Evolutionary conservation across 1,140 invertebrate species (phyloP).

Genomic region (Ips typographus): DNA sequence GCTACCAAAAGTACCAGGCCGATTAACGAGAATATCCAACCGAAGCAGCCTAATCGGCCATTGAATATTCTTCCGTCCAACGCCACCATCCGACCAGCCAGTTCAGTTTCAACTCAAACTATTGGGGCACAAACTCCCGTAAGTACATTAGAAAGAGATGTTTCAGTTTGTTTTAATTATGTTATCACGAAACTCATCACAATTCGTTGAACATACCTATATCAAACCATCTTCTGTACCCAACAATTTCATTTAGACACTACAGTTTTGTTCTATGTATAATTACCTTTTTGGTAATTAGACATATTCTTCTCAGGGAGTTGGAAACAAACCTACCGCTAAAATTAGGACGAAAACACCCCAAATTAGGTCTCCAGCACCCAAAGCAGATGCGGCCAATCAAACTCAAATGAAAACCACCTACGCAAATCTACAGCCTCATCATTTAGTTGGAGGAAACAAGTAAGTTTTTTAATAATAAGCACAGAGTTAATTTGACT

Average conservation of each 20-base stretch:
- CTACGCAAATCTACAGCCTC: slow-evolving; percentile 51
- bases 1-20: slow-evolving; percentile 56
- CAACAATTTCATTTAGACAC: neutral
- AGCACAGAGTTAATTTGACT: neutral
- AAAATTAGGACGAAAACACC: slow-evolving; percentile 52
- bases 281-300: slow-evolving; percentile 33
- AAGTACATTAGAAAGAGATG: slow-evolving; percentile 36
- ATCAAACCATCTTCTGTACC: neutral
- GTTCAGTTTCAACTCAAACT: slow-evolving; percentile 77
- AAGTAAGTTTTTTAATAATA: slow-evolving; percentile 46
- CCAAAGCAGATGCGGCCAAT: slow-evolving; percentile 72
- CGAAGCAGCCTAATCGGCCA: slow-evolving; percentile 58
- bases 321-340: slow-evolving; percentile 56
- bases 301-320: slow-evolving; percentile 43
- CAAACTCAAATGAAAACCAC: slow-evolving; percentile 62
- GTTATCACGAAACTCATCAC: neutral
- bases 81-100: slow-evolving; percentile 68
- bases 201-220: neutral
- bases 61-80: slow-evolving; percentile 69
- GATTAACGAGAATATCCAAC: slow-evolving; percentile 55
- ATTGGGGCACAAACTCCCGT: slow-evolving; percentile 65
- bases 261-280: slow-evolving; percentile 31
- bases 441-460: slow-evolving; percentile 51
- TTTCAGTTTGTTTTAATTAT: neutral
- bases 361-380: slow-evolving; percentile 63